A percentile compares a stretch with the other conserved stretches of the same genome.
These are phyloP conservation scores for Drosophila longiperda DNA, from an alignment of 2,888 invertebrate genomes.

Conservation along the genomic window DNA sequence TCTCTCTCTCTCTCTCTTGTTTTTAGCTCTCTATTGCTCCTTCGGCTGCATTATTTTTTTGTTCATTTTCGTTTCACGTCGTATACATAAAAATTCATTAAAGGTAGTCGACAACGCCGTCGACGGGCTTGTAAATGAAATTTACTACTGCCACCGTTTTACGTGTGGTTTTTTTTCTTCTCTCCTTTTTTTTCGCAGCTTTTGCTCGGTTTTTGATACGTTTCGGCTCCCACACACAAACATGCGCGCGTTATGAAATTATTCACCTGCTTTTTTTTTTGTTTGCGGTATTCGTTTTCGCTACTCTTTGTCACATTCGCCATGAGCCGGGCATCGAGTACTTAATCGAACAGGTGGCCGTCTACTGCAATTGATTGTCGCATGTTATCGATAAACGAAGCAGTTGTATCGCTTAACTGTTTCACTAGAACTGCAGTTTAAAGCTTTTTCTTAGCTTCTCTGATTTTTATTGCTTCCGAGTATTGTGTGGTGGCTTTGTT, in stretches of 20 bases:
- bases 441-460: slow-evolving; percentile 20
- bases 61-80: slow-evolving; percentile 65
- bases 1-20: slow-evolving; percentile 23
- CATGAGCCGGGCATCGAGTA: slow-evolving; percentile 57
- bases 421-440: slow-evolving; percentile 49
- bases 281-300: slow-evolving; percentile 34
- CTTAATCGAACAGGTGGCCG: slow-evolving; percentile 73
- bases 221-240: slow-evolving; percentile 34
- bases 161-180: slow-evolving; percentile 40
- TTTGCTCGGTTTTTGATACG: slow-evolving; percentile 36
- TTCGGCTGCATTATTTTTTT: slow-evolving; percentile 66
- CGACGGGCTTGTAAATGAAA: slow-evolving; percentile 72
- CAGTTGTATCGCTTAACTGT: slow-evolving; percentile 36
- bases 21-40: slow-evolving; percentile 36
- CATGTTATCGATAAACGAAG: slow-evolving; percentile 51
- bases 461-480: slow-evolving; percentile 59
- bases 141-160: slow-evolving; percentile 80
- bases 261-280: slow-evolving; percentile 53
- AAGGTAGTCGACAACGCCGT: slow-evolving; percentile 55
- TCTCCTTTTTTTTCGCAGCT: not conserved
- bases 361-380: slow-evolving; percentile 21
- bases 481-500: slow-evolving; percentile 53
- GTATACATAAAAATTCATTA: slow-evolving; percentile 80
- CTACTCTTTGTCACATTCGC: slow-evolving; percentile 24
- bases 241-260: slow-evolving; percentile 51